Conservation (phyloP, 2,888 invertebrate genomes). For the Hemithea aestivaria region DNA sequence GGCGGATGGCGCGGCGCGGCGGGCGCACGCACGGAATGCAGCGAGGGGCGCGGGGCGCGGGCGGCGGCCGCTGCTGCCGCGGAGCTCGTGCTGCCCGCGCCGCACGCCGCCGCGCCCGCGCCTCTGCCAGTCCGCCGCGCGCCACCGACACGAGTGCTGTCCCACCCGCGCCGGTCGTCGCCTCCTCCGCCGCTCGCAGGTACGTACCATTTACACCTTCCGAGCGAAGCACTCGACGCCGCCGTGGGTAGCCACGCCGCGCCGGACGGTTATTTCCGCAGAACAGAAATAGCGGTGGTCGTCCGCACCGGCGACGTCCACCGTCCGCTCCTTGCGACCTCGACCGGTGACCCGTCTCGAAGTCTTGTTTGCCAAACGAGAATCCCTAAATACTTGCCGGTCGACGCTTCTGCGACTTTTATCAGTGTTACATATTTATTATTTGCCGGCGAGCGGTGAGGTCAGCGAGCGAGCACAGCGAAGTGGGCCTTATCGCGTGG, state of each 20-base stretch:
- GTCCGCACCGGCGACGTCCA: constrained; percentile 38
- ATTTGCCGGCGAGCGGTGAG: constrained; percentile 73
- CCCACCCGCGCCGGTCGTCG: constrained; percentile 49
- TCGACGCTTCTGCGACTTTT: constrained; percentile 72
- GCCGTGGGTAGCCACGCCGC: constrained; percentile 14
- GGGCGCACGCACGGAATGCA: constrained; percentile 56
- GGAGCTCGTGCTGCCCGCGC: constrained; percentile 55
- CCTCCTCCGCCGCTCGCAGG: constrained; percentile 57
- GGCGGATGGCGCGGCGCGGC: constrained; percentile 52
- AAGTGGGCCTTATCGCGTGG: constrained; percentile 69
- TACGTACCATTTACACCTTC: constrained; percentile 55
- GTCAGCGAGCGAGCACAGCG: constrained; percentile 66
- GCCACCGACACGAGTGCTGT: constrained; percentile 70
- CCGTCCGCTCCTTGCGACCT: constrained; percentile 37
- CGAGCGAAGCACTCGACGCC: constrained; percentile 26
- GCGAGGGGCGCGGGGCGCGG: constrained; percentile 62
- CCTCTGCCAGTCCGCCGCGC: constrained; percentile 71
- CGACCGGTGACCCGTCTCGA: constrained; percentile 52
- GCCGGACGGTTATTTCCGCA: constrained; percentile 33
- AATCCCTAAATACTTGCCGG: constrained; percentile 70
- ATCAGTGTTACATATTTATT: constrained; percentile 79
- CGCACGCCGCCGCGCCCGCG: constrained; percentile 3
- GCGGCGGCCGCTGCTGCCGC: constrained; percentile 64
- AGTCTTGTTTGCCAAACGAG: constrained; percentile 57
- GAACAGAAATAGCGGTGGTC: constrained; percentile 51